Percentiles rank a stretch among this genome's conserved stretches.
phyloP scores from a whole-genome alignment of 2,888 invertebrate species.

The Mythimna albipuncta region DNA sequence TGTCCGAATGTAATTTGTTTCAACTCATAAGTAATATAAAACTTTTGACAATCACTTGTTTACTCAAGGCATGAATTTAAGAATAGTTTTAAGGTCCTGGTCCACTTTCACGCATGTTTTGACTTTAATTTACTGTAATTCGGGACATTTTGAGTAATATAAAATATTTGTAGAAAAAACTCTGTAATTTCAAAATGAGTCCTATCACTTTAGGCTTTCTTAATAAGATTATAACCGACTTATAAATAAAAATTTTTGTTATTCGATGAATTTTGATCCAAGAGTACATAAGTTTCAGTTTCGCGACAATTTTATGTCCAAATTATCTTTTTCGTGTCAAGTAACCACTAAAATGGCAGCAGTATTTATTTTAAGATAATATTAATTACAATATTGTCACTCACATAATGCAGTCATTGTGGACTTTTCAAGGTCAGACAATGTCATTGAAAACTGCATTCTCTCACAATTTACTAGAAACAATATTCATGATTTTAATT shows the following conservation, averaged over 20 bases:
- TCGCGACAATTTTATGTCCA: neutral
- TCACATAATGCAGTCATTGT: constrained; percentile 29
- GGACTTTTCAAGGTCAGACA: constrained; percentile 33
- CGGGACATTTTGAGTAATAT: neutral
- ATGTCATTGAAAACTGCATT: constrained; percentile 23
- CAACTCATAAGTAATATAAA: constrained; percentile 52
- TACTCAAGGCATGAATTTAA: constrained; percentile 69
- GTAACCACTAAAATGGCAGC: neutral
- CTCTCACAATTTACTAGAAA: constrained; percentile 28
- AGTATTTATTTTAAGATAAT: constrained; percentile 21
- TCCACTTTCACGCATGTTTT: constrained; percentile 68
- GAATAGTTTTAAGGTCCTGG: constrained; percentile 66
- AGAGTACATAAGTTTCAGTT: neutral
- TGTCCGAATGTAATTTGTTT: constrained; percentile 61
- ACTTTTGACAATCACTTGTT: constrained; percentile 51
- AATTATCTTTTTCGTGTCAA: neutral
- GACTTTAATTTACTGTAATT: constrained; percentile 7
- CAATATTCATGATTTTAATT: constrained; percentile 15
- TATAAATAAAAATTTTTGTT: too few relatives aligned
- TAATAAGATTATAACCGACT: neutral
- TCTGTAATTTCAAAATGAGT: neutral
- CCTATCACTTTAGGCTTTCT: neutral
- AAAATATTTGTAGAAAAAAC: neutral
- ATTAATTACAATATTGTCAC: constrained; percentile 8
- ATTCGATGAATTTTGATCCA: neutral